Conservation (phyloP, 64 coral and sea anemone species). For the Stylophora pistillata region DNA sequence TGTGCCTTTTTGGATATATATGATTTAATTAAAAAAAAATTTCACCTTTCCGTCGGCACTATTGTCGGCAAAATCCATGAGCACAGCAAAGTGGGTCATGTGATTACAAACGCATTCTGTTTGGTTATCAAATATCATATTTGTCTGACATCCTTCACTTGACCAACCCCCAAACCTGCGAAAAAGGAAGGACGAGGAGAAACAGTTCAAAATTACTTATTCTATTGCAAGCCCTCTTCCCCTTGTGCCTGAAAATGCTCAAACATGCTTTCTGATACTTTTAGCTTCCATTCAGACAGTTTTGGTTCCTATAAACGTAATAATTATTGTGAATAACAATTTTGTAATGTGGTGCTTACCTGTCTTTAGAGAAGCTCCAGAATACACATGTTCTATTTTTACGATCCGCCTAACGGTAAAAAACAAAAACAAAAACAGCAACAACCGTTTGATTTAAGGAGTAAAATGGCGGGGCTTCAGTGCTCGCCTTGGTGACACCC, state of each 20-base stretch:
- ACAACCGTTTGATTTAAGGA: not conserved
- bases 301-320: not conserved
- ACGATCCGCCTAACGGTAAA: not conserved
- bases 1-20: not conserved
- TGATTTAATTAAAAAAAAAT: not conserved
- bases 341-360: not conserved
- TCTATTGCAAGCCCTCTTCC: too few relatives aligned
- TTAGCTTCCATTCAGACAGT: too few relatives aligned
- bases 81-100: conserved; percentile 67
- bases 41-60: not conserved
- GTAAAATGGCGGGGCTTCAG: not conserved
- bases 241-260: too few relatives aligned
- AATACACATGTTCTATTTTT: too few relatives aligned
- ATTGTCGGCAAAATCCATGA: conserved; percentile 20
- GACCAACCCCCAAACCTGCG: conserved; percentile 34
- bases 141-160: too few relatives aligned
- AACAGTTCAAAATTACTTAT: too few relatives aligned
- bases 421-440: too few relatives aligned
- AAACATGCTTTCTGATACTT: too few relatives aligned
- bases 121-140: not conserved
- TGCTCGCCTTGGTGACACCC: not conserved
- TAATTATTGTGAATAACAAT: not conserved
- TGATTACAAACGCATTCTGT: conserved; percentile 63
- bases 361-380: too few relatives aligned
- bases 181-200: too few relatives aligned